phyloP scores from a whole-genome alignment of 2,113 vertebrate species.

The Galemys pyrenaicus region DNA sequence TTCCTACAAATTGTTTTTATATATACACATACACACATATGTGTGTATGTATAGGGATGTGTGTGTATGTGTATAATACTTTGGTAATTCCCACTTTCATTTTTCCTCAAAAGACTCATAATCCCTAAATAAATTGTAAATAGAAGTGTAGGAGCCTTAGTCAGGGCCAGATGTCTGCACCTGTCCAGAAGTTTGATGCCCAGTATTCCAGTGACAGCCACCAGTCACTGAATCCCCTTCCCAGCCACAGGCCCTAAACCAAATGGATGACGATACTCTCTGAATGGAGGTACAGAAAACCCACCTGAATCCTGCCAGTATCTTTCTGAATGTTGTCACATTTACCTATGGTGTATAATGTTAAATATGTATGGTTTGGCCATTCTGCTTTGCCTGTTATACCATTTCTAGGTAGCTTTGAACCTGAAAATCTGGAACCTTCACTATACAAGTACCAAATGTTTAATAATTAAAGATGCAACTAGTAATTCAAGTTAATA shows the following conservation, averaged over 20 bases:
- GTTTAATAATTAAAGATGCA: not conserved
- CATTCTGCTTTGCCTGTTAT: not conserved
- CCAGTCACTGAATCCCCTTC: rapidly evolving
- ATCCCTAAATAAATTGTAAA: not conserved
- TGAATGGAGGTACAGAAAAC: not conserved
- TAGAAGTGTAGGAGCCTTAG: not conserved
- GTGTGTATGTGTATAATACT: not conserved
- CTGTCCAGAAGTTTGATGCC: not conserved
- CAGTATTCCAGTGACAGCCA: too few relatives aligned
- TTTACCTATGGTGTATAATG: not conserved
- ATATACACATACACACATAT: too few relatives aligned
- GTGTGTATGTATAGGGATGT: too few relatives aligned
- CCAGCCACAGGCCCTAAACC: rapidly evolving
- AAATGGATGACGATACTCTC: rapidly evolving
- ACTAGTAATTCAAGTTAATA: not conserved
- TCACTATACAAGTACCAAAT: not conserved
- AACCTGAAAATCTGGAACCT: not conserved
- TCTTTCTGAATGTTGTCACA: not conserved
- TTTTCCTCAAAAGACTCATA: not conserved
- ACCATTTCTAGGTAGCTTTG: not conserved
- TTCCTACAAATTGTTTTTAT: not conserved
- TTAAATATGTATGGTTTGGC: not conserved
- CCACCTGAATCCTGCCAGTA: rapidly evolving
- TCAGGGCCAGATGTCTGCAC: rapidly evolving
- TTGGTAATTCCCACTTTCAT: not conserved